Conservation (phyloP, 1,140 invertebrate species). For the Epicauta chinensis region DNA sequence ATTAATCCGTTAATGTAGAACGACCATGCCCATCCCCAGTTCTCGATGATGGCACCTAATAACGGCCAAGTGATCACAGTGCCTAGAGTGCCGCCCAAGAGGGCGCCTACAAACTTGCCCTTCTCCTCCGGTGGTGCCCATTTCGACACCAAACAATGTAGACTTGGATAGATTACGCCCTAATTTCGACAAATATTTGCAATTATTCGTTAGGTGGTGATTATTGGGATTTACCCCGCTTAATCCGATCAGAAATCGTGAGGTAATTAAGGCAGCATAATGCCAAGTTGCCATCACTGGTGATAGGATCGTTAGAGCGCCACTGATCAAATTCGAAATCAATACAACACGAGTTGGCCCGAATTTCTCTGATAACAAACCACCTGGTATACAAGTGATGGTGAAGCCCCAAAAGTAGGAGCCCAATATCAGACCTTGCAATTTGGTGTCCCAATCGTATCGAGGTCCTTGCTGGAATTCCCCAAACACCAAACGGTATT, state of each 20-base stretch:
- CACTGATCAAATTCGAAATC: slow-evolving; percentile 55
- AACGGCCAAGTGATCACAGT: slow-evolving; percentile 68
- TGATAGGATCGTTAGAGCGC: slow-evolving; percentile 62
- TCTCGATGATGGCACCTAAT: slow-evolving; percentile 55
- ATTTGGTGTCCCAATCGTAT: slow-evolving; percentile 52
- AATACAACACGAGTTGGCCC: slow-evolving; percentile 59
- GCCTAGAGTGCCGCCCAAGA: slow-evolving; percentile 70
- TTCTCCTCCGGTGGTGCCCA: slow-evolving; percentile 73
- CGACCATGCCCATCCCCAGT: slow-evolving; percentile 62
- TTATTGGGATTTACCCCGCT: not conserved
- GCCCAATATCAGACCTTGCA: slow-evolving; percentile 58
- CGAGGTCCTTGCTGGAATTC: slow-evolving; percentile 39
- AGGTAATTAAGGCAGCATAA: slow-evolving; percentile 52
- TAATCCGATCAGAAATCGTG: slow-evolving; percentile 48
- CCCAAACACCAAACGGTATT: slow-evolving; percentile 3
- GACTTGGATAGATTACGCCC: slow-evolving; percentile 65
- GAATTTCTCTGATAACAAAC: slow-evolving; percentile 41
- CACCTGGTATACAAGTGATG: slow-evolving; percentile 35
- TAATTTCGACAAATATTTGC: slow-evolving; percentile 29
- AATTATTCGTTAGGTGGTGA: not conserved
- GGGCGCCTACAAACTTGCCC: slow-evolving; percentile 66
- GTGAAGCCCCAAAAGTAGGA: slow-evolving; percentile 61
- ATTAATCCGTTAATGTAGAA: slow-evolving; percentile 61
- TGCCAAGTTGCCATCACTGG: slow-evolving; percentile 57
- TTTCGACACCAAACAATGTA: slow-evolving; percentile 63